phyloP scores from a whole-genome alignment of 92 coral and sea anemone genomes.

The Epizoanthus fatuus region DNA sequence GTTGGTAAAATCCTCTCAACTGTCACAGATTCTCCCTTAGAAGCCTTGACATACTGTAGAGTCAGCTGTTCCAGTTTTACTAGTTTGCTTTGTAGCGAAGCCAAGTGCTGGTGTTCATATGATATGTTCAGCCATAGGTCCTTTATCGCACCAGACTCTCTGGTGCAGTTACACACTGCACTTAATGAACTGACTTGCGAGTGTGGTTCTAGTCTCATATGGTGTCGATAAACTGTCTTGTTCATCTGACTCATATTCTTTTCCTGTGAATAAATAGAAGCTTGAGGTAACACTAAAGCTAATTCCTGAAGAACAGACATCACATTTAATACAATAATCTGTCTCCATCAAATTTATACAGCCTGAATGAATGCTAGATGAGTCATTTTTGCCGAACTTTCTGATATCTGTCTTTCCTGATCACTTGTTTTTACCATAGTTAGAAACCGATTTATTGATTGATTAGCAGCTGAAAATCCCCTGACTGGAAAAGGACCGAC shows the following conservation, averaged over 20 bases:
- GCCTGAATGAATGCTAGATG: too few relatives aligned
- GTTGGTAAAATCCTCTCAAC: neutral
- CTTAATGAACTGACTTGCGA: neutral
- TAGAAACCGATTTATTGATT: too few relatives aligned
- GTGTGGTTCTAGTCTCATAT: conserved; percentile 3
- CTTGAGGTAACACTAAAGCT: too few relatives aligned
- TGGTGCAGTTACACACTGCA: conserved; percentile 31
- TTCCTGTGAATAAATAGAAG: neutral
- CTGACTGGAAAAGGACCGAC: too few relatives aligned
- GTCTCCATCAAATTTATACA: too few relatives aligned
- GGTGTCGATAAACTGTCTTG: conserved; percentile 31
- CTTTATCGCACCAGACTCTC: conserved; percentile 2
- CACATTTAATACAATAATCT: too few relatives aligned
- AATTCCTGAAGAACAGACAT: too few relatives aligned
- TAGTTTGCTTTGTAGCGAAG: conserved; percentile 5
- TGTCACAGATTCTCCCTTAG: neutral
- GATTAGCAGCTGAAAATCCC: too few relatives aligned
- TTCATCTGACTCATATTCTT: conserved; percentile 18
- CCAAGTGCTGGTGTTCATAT: conserved; percentile 18
- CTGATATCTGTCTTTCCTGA: too few relatives aligned
- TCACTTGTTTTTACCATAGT: too few relatives aligned
- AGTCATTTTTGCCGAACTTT: too few relatives aligned
- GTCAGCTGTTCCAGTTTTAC: conserved; percentile 13
- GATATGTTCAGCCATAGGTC: conserved; percentile 32
- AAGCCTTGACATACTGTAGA: conserved; percentile 3